These are phyloP conservation scores for Neolamprologus falcicula DNA, from an alignment of 2,113 vertebrate species.

Conservation along the genomic window DNA sequence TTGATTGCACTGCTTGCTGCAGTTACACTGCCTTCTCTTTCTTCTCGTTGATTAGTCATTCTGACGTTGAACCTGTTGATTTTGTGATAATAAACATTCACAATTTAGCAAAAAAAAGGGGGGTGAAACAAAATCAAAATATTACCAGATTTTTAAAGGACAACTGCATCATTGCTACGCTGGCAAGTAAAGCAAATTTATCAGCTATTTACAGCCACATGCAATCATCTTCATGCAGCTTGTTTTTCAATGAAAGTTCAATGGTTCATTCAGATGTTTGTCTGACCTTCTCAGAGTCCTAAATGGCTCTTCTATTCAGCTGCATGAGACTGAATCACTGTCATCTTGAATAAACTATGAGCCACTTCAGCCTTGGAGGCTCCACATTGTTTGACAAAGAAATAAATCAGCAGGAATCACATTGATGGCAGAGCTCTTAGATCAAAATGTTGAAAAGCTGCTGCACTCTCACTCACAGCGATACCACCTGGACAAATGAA, in stretches of 20 bases:
- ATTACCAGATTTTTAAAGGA: background rate
- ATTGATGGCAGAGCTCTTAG: background rate
- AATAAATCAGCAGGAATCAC: background rate
- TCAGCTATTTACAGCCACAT: background rate
- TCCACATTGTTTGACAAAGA: background rate
- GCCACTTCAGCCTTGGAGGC: background rate
- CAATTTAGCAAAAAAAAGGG: background rate
- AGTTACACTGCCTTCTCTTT: background rate
- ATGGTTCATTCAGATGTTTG: background rate
- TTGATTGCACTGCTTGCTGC: background rate
- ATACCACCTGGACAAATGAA: background rate
- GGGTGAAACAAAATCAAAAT: background rate
- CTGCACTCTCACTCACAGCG: background rate
- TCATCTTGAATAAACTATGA: background rate
- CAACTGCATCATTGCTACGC: background rate
- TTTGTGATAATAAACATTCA: background rate
- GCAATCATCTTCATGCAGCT: background rate
- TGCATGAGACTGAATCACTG: background rate
- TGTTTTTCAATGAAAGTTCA: background rate
- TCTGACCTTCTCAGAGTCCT: slow-evolving; percentile 5
- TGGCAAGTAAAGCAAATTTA: background rate
- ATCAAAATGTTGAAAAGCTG: slow-evolving; percentile 7
- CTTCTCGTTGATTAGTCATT: background rate
- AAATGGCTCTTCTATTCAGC: background rate
- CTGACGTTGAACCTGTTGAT: background rate